Base-by-base conservation (phyloP, 2,888 invertebrate genomes). In the Apamea anceps region DNA sequence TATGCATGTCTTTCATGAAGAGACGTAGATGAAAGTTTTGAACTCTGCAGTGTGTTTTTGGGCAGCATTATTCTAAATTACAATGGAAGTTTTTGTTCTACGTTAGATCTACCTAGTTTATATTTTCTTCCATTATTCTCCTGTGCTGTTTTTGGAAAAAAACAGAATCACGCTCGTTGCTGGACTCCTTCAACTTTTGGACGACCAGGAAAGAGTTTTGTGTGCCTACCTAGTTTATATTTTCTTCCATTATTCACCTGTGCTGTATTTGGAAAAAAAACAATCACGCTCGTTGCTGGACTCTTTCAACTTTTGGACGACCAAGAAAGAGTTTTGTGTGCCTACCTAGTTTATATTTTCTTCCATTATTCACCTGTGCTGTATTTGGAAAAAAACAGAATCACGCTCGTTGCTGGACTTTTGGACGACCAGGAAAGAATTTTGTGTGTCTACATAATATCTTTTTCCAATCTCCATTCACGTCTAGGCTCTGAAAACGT, bases 11-110 rank as follows among this genome's bases (percentile, higher is more conserved):
- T 48, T 48, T 48, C 15, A 48, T 48, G 48, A 48, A 32, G 13
- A 48, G 18, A 28, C 15, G 21, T 10, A 57, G 10, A 72, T 12
- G n/a, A 62, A 28, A 15, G 0, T 37, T 37, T 25, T 5, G 2
- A 37, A 37, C 6, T 21, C 1, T 63, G 37, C 12, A n/a, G 18
- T 63, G 3, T 37, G 6, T 62, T 72, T 32, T 72, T 63, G 1
- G n/a, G 63, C 18, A n/a, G 25, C 71, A 63, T 37, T 71, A 60
- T 60, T 71, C 6, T 12, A 72, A 65, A 72, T 21, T 65, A 21
- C 3, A 72, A n/a, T 37, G 6, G 21, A 68, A 45, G 8, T n/a
- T 37, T 37, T 18, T 15, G 32, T 32, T 32, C 7, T 12, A 12
- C 2, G 21, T 51, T 28, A 21, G 18, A 48, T 18, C 21, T 71